Base-by-base conservation (phyloP, 2,797 vertebrate genomes). In the Syndactyla subalaris region DNA sequence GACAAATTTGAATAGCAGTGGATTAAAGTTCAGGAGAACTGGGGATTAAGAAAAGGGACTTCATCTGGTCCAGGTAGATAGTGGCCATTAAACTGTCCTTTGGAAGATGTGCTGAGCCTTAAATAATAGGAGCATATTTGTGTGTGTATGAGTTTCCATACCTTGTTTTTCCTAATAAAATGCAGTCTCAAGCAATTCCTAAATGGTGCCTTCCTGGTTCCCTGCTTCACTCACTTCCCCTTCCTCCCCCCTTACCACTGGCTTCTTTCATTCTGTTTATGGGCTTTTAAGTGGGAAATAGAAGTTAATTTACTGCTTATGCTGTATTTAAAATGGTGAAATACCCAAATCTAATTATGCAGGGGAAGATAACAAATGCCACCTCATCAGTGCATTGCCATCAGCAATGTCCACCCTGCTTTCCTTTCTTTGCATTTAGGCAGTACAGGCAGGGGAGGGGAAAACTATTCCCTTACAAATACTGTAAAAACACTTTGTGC, bases 61-160 rank as follows among this genome's bases (percentile, higher is more conserved):
- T 96, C 73, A 81, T 93, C 91, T 96, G 91, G 79, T 85, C 83
- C 82, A 6, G 71, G 58, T 23, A 85, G 88, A 92, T 88, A 91
- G 49, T 58, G 46, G 65, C 61, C 45, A 71, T 95, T 94, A 86
- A 91, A 65, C 46, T 83, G 72, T 95, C 77, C 59, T 49, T 48
- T 89, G 85, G 74, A 85, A 85, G 72, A 84, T 95, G 79, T 84
- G 62, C 59, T 73, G 71, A 95, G 62, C 57, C 34, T 70, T 80
- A 57, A 76, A 59, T 63, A 83, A 80, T 49, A 52, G 73, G 36
- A 80, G 32, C 11, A 1, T 9, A 21, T 90, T 61, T 88, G 45
- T 55, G 68, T 29, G 15, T 19, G 23, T 41, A 10, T 85, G 61
- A 93, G 71, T 80, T 32, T 34, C 84, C 67, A 6, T 20, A 16